phyloP scores from a whole-genome alignment of 2,888 invertebrate genomes.

The Calameuta filiformis region DNA sequence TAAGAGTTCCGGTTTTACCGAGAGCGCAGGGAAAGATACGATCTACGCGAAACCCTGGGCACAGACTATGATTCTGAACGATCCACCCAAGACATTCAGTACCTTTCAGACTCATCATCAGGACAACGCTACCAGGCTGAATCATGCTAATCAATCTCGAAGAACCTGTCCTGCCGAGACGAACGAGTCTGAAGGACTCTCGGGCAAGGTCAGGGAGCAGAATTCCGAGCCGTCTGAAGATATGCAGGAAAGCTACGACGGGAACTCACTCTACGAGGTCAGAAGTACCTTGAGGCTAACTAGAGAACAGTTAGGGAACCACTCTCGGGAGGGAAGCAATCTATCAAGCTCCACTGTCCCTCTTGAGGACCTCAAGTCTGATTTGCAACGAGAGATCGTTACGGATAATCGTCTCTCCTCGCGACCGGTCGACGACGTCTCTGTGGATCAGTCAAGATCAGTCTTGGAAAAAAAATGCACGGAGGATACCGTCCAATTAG shows the following conservation, averaged over 20 bases:
- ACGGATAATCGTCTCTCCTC: neutral
- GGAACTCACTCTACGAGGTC: conserved; percentile 30
- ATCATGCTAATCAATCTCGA: neutral
- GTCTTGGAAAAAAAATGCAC: neutral
- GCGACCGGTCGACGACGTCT: neutral
- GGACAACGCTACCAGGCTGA: neutral
- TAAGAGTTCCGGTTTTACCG: conserved; percentile 12
- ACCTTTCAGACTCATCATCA: conserved; percentile 31
- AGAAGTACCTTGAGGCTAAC: conserved; percentile 33
- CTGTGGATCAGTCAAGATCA: neutral
- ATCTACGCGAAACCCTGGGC: conserved; percentile 13
- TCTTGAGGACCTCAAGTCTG: conserved; percentile 24
- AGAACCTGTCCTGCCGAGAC: conserved; percentile 3
- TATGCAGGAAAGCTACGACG: neutral
- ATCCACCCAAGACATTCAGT: conserved; percentile 39
- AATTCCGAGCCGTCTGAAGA: conserved; percentile 1
- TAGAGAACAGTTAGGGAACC: conserved; percentile 15
- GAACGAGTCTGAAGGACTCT: conserved; percentile 17
- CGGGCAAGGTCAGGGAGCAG: conserved; percentile 13
- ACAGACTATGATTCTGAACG: conserved; percentile 25
- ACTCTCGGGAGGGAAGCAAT: conserved; percentile 38
- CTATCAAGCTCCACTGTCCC: conserved; percentile 33
- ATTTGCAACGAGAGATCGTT: conserved; percentile 10
- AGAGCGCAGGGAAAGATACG: neutral
- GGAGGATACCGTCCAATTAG: neutral